Conservation (phyloP, 2,113 vertebrate genomes). For the Rhea pennata region DNA sequence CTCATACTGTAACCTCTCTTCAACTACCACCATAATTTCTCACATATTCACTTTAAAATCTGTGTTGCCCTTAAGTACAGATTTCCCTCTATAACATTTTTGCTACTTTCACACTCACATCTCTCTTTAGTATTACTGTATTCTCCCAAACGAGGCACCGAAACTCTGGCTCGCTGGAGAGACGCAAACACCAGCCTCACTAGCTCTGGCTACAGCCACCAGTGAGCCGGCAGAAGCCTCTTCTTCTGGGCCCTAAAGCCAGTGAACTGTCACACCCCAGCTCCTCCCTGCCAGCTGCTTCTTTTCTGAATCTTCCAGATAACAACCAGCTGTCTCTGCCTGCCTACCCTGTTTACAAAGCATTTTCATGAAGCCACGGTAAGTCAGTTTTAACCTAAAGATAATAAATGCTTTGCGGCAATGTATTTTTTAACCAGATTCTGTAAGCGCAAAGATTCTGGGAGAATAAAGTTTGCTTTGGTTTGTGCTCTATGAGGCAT, state of each 20-base stretch:
- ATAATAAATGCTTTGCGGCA: neutral
- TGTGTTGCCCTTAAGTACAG: neutral
- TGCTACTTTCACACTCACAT: neutral
- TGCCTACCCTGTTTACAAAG: neutral
- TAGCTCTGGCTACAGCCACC: neutral
- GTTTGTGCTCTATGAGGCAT: neutral
- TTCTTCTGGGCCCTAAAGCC: neutral
- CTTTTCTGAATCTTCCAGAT: neutral
- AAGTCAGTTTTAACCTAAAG: neutral
- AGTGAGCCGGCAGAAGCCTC: neutral
- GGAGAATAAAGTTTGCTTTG: neutral
- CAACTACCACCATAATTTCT: neutral
- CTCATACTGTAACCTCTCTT: neutral
- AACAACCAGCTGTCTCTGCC: neutral
- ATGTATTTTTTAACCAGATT: neutral
- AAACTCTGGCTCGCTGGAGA: neutral
- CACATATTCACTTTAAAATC: neutral
- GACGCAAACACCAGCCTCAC: neutral
- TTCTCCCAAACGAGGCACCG: neutral
- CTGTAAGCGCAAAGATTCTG: neutral
- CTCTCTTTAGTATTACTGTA: neutral
- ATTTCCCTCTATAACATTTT: neutral
- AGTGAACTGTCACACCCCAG: neutral
- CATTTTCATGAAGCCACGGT: neutral
- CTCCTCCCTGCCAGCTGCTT: neutral